Percentiles rank a stretch among this genome's conserved stretches.
Evolutionary conservation across 1,140 invertebrate genomes (phyloP).

Genomic region (Drosophila miranda): DNA sequence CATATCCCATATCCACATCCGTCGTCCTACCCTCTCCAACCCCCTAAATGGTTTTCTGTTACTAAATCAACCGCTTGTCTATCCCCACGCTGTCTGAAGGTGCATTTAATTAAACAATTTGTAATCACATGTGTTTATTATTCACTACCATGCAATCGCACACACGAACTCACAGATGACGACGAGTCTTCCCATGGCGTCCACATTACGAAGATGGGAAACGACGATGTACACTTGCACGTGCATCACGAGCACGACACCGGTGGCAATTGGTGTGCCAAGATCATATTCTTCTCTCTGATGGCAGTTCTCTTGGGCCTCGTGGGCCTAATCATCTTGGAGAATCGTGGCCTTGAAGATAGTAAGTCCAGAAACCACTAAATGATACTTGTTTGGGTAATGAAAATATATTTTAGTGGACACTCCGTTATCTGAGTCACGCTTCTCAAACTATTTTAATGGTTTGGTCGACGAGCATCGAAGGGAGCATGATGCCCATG

Average conservation of each 20-base stretch:
- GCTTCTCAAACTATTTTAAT: slow-evolving; percentile 88
- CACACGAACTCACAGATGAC: slow-evolving; percentile 53
- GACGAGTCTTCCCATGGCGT: slow-evolving; percentile 81
- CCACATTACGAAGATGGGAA: slow-evolving; percentile 82
- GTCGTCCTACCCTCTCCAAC: background rate
- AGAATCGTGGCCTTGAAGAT: slow-evolving; percentile 89
- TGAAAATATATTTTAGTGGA: slow-evolving; percentile 84
- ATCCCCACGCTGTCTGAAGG: slow-evolving; percentile 36
- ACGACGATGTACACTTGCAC: slow-evolving; percentile 86
- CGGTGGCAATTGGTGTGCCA: slow-evolving; percentile 91
- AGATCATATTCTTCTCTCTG: slow-evolving; percentile 90
- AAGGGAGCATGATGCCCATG: slow-evolving; percentile 83
- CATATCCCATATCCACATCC: slow-evolving; percentile 2
- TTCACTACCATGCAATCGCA: slow-evolving; percentile 29
- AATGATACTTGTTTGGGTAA: background rate
- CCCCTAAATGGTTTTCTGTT: slow-evolving; percentile 7
- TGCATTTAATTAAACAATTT: slow-evolving; percentile 48
- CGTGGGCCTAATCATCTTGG: slow-evolving; percentile 89
- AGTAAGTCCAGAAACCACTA: slow-evolving; percentile 84
- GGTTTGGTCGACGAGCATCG: slow-evolving; percentile 89
- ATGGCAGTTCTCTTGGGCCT: slow-evolving; percentile 87
- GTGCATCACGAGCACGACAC: slow-evolving; percentile 88
- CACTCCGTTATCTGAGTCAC: slow-evolving; percentile 87
- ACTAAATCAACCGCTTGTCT: slow-evolving; percentile 30
- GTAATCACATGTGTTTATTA: slow-evolving; percentile 47